Evolutionary conservation across 2,888 invertebrate genomes (phyloP).

Genomic region (Agrotis exclamationis): DNA sequence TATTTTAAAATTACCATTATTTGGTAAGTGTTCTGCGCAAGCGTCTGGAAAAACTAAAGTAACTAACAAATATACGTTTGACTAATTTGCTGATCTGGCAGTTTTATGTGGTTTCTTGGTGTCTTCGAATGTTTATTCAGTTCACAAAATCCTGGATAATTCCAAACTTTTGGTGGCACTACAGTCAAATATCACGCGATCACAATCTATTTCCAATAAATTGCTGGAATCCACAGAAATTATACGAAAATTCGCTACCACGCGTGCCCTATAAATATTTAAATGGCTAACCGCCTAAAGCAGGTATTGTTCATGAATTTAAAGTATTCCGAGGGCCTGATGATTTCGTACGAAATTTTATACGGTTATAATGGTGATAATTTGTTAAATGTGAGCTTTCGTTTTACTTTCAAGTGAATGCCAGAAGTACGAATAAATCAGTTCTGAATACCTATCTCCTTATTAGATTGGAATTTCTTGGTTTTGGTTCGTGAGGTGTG

Average conservation of each 20-base stretch:
- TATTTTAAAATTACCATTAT: no score
- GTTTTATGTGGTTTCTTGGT: no score
- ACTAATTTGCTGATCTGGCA: no score
- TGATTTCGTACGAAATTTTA: slow-evolving; percentile 55
- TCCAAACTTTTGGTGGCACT: slow-evolving; percentile 54
- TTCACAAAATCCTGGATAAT: slow-evolving; percentile 18
- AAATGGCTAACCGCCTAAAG: slow-evolving; percentile 67
- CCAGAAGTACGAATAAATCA: slow-evolving; percentile 38
- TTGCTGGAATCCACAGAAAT: slow-evolving; percentile 77
- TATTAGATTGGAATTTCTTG: slow-evolving; percentile 33
- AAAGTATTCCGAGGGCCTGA: slow-evolving; percentile 53
- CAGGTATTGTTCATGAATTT: slow-evolving; percentile 61
- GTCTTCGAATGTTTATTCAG: neutral
- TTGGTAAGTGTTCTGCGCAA: no score
- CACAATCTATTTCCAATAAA: slow-evolving; percentile 72
- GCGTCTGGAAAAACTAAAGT: neutral
- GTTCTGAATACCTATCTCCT: neutral
- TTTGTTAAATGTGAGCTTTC: slow-evolving; percentile 57
- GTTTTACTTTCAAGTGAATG: slow-evolving; percentile 42
- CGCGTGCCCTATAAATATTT: slow-evolving; percentile 81
- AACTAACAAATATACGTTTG: no score
- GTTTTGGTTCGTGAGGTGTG: slow-evolving; percentile 3
- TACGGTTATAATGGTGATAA: slow-evolving; percentile 60
- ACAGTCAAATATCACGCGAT: slow-evolving; percentile 78
- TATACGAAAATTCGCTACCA: slow-evolving; percentile 84